These are phyloP conservation scores for Calidris pygmaea DNA, from an alignment of 2,113 vertebrate genomes.

Conservation along the genomic window DNA sequence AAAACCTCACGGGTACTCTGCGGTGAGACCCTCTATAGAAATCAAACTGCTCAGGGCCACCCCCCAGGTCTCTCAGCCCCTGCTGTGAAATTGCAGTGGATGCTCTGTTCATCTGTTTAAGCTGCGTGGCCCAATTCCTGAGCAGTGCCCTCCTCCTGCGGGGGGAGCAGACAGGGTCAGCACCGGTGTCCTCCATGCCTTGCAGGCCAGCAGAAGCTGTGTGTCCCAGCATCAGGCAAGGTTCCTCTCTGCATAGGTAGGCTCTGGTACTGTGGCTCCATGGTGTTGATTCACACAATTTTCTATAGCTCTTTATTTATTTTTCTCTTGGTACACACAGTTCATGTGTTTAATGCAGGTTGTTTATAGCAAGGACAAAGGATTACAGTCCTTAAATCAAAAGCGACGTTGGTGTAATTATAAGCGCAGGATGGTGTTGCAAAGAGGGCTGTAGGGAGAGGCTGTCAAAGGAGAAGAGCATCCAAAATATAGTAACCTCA, in stretches of 20 bases:
- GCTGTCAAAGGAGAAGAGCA: conserved; percentile 60
- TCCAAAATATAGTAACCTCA: conserved; percentile 73
- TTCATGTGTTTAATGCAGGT: conserved; percentile 62
- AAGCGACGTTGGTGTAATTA: conserved; percentile 63
- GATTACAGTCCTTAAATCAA: conserved; percentile 74
- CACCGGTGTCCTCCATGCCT: accelerated
- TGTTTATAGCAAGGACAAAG: conserved; percentile 70
- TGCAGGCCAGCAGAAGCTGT: not conserved
- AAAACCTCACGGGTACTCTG: not conserved
- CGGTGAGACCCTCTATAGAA: not conserved
- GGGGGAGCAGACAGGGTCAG: not conserved
- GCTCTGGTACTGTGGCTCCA: not conserved
- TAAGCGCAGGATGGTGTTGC: conserved; percentile 41
- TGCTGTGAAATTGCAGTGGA: not conserved
- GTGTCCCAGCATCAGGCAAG: not conserved
- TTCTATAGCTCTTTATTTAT: conserved; percentile 61
- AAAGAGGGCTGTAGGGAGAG: conserved; percentile 66
- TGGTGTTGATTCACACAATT: conserved; percentile 4
- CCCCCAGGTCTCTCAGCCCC: not conserved
- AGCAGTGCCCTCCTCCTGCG: not conserved
- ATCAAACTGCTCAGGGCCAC: not conserved
- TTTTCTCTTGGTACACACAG: conserved; percentile 52
- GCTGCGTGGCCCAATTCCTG: not conserved
- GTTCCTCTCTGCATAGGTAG: not conserved
- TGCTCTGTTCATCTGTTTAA: not conserved